Conservation (phyloP, 2,113 vertebrate species). For the Mesoclemmys tuberculata region DNA sequence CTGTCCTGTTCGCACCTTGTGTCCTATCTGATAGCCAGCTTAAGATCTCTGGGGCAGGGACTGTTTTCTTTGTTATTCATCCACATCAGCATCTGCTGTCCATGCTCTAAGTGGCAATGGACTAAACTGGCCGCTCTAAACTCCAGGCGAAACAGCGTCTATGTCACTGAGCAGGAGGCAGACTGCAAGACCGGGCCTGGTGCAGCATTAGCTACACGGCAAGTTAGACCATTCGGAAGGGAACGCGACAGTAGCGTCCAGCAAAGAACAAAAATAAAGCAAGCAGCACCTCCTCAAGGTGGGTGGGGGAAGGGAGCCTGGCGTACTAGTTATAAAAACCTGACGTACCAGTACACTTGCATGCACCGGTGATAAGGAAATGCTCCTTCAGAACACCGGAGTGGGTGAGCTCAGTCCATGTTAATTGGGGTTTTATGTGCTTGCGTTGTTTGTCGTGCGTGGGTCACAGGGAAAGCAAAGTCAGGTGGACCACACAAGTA, state of each 20-base stretch:
- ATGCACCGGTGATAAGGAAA: fast-evolving
- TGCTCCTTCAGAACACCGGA: fast-evolving
- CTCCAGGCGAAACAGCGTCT: background rate
- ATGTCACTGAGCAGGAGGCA: background rate
- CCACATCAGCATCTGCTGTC: background rate
- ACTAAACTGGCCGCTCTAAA: background rate
- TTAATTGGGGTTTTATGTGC: background rate
- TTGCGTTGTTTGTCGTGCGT: background rate
- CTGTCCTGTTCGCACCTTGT: background rate
- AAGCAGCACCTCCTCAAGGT: background rate
- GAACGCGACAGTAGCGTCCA: background rate
- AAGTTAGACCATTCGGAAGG: background rate
- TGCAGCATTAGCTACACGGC: background rate
- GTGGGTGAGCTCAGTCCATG: background rate
- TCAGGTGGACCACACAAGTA: background rate
- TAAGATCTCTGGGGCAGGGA: background rate
- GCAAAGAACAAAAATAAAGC: background rate
- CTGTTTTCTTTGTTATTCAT: background rate
- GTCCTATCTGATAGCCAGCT: background rate
- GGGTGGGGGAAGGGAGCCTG: background rate
- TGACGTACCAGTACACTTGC: background rate
- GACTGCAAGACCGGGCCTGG: background rate
- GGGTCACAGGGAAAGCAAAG: background rate
- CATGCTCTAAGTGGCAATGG: background rate
- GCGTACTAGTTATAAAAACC: background rate